Evolutionary conservation across 2,113 vertebrate species (phyloP).

Genomic region (Drymodes brunneopygia): DNA sequence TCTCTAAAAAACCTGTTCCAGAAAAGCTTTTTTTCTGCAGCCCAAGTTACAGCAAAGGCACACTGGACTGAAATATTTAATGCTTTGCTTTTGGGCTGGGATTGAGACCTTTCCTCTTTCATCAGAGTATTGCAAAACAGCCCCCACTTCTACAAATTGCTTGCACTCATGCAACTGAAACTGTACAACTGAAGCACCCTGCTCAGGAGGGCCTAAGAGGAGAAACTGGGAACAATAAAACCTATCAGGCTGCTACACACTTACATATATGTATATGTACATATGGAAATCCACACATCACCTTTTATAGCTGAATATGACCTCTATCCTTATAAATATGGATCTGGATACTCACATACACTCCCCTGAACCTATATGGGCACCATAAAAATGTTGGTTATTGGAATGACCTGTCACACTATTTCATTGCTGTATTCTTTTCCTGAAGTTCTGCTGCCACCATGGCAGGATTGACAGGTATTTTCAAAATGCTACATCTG

Average conservation of each 20-base stretch:
- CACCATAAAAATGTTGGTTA: background rate
- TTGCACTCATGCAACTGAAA: background rate
- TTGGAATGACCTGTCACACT: constrained; percentile 20
- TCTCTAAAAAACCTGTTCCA: constrained; percentile 37
- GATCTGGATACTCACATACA: background rate
- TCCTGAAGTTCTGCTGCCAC: constrained; percentile 35
- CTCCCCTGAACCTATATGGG: background rate
- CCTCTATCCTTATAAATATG: background rate
- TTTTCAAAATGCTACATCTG: background rate
- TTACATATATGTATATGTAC: background rate
- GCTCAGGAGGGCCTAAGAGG: background rate
- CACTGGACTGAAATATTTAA: background rate
- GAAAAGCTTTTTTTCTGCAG: background rate
- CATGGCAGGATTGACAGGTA: background rate
- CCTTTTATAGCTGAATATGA: background rate
- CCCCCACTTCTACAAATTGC: rapidly evolving
- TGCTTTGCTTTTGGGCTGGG: background rate
- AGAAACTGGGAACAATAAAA: background rate
- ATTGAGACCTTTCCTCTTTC: background rate
- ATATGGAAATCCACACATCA: background rate
- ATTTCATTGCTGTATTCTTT: constrained; percentile 9
- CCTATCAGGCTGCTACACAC: background rate
- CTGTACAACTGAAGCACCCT: background rate
- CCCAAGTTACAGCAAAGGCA: background rate
- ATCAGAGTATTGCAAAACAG: rapidly evolving